Percentiles rank a stretch among this genome's conserved stretches.
These are phyloP conservation scores for Bombylius discolor DNA, from an alignment of 2,888 invertebrate genomes.

Conservation along the genomic window DNA sequence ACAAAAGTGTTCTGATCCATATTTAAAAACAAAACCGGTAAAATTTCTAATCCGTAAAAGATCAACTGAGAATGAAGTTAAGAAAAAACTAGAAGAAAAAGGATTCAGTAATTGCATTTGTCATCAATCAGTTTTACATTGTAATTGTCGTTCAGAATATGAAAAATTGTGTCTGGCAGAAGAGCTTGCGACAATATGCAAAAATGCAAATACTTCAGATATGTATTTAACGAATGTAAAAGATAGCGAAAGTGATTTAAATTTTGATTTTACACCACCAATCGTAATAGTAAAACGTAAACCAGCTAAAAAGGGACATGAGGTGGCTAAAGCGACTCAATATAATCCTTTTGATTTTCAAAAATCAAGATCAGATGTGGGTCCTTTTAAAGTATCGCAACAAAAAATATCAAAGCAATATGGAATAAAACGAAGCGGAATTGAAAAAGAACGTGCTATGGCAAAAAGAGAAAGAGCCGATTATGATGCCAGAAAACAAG, in stretches of 20 bases:
- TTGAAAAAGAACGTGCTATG: not conserved
- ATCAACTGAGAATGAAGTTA: constrained; percentile 39
- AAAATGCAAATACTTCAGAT: constrained; percentile 16
- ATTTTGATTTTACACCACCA: constrained; percentile 59
- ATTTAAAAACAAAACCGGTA: constrained; percentile 53
- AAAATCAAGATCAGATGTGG: not conserved
- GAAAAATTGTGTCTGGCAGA: constrained; percentile 38
- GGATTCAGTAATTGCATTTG: constrained; percentile 43
- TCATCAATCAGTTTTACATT: constrained; percentile 37
- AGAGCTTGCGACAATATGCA: constrained; percentile 40
- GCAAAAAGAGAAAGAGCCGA: too few relatives aligned
- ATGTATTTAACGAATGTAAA: constrained; percentile 29
- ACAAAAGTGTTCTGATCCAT: constrained; percentile 49
- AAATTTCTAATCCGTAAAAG: constrained; percentile 53
- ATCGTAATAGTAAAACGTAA: constrained; percentile 52
- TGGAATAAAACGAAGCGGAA: not conserved
- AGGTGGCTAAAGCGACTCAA: constrained; percentile 47
- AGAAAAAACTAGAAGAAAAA: constrained; percentile 42
- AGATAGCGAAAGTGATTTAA: constrained; percentile 47
- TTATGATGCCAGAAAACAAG: too few relatives aligned
- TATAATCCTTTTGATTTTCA: constrained; percentile 44
- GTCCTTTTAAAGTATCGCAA: not conserved
- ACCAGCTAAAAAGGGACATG: constrained; percentile 38
- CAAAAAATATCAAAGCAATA: not conserved
- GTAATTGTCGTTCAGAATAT: constrained; percentile 27